phyloP scores from a whole-genome alignment of 1,140 invertebrate species.

The Leptestheria dahalacensis region DNA sequence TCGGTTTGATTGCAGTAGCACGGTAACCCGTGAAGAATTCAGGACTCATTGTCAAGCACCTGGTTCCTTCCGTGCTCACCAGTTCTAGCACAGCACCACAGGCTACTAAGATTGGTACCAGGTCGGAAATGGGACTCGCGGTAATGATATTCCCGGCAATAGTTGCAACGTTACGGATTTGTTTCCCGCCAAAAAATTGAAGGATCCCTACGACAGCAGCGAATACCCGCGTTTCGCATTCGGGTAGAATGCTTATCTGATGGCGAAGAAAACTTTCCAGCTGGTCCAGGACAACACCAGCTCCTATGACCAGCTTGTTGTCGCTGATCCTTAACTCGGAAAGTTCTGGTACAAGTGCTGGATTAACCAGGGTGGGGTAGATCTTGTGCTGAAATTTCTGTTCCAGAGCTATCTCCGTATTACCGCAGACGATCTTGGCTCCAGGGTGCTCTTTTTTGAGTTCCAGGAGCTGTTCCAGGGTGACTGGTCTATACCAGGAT shows the following conservation, averaged over 20 bases:
- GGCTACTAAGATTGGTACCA: no score
- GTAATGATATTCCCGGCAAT: no score
- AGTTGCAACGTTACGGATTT: no score
- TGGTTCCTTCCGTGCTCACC: no score
- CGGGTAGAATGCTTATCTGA: constrained; percentile 38
- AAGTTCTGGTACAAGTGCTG: constrained; percentile 54
- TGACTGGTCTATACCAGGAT: constrained; percentile 65
- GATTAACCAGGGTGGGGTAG: constrained; percentile 67
- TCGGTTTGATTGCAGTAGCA: no score
- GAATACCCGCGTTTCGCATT: constrained; percentile 48
- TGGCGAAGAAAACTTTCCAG: constrained; percentile 44
- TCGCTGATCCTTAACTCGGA: constrained; percentile 34
- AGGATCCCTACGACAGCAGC: no score
- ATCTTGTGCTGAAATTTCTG: constrained; percentile 72
- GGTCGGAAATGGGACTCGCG: no score
- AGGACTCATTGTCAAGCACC: no score
- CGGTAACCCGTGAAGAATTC: no score
- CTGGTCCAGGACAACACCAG: constrained; percentile 60
- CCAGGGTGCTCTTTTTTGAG: constrained; percentile 56
- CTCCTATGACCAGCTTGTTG: constrained; percentile 52
- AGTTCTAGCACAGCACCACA: no score
- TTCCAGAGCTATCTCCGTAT: constrained; percentile 87
- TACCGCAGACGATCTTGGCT: constrained; percentile 82
- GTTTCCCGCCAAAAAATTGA: no score
- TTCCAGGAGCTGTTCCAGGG: constrained; percentile 46